phyloP scores from a whole-genome alignment of 2,113 vertebrate species.

The Cisticola juncidis region DNA sequence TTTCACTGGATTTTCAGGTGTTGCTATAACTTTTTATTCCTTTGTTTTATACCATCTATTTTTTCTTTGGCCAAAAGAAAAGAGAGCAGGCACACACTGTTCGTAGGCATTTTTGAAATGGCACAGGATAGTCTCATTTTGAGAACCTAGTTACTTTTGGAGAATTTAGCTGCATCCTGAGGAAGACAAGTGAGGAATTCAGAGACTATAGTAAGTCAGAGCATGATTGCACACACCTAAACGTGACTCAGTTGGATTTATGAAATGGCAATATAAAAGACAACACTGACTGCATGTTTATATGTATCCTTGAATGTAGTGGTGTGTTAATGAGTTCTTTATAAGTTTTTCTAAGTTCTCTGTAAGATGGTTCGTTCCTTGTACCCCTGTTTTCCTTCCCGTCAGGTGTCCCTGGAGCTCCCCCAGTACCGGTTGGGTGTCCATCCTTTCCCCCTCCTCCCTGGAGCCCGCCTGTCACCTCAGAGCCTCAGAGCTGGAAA shows the following conservation, averaged over 20 bases:
- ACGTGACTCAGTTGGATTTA: neutral
- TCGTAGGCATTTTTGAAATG: neutral
- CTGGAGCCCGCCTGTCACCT: too few species aligned
- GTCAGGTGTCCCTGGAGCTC: too few species aligned
- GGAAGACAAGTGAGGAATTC: neutral
- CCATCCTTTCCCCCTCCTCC: too few species aligned
- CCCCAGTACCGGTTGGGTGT: too few species aligned
- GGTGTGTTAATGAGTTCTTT: too few species aligned
- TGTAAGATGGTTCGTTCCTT: too few species aligned
- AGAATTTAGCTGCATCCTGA: neutral
- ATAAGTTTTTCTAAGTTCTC: too few species aligned
- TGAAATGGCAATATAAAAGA: neutral
- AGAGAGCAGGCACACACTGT: neutral
- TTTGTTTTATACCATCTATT: neutral
- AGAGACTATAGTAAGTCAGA: neutral
- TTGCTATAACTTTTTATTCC: neutral
- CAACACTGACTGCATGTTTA: accelerated
- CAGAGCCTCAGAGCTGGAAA: too few species aligned
- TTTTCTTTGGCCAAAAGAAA: neutral
- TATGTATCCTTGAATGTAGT: neutral
- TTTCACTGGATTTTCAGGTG: neutral
- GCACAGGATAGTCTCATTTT: neutral
- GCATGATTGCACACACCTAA: neutral
- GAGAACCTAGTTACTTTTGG: neutral
- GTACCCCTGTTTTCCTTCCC: too few species aligned